phyloP scores from a whole-genome alignment of 30 jellyfish, hydroid and myxozoan genomes.

The Cassiopea xamachana region DNA sequence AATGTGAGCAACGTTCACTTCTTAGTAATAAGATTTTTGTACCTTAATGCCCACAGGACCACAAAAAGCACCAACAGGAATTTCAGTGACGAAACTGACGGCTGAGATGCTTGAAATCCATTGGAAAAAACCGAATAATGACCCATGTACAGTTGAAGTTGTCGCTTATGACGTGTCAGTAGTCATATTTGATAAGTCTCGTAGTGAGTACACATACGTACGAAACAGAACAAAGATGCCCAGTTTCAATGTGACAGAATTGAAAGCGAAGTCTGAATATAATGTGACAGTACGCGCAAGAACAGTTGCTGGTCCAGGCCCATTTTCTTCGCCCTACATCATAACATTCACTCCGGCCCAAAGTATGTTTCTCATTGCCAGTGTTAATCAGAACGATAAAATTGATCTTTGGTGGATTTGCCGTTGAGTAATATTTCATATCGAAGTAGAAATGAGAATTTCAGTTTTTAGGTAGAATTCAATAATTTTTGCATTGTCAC shows the following conservation, averaged over 20 bases:
- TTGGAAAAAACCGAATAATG: slow-evolving; percentile 81
- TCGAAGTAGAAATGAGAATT: too few relatives aligned
- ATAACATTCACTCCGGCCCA: slow-evolving; percentile 62
- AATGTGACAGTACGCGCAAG: slow-evolving; percentile 81
- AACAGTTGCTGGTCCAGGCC: slow-evolving; percentile 91
- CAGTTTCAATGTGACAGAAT: background rate
- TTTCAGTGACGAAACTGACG: slow-evolving; percentile 25
- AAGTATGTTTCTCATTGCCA: slow-evolving; percentile 23
- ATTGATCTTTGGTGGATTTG: too few relatives aligned
- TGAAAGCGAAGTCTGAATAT: slow-evolving; percentile 26
- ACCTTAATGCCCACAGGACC: slow-evolving; percentile 69
- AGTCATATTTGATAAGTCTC: slow-evolving; percentile 37
- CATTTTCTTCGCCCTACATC: slow-evolving; percentile 75
- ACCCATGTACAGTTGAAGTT: slow-evolving; percentile 66
- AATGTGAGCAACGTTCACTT: background rate
- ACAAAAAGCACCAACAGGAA: slow-evolving; percentile 74
- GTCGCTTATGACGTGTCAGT: slow-evolving; percentile 74
- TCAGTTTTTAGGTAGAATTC: too few relatives aligned
- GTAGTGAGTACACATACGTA: background rate
- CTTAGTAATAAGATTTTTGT: background rate
- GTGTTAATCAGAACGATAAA: too few relatives aligned
- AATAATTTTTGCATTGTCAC: too few relatives aligned
- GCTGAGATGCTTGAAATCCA: slow-evolving; percentile 50
- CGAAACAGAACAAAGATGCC: slow-evolving; percentile 19
- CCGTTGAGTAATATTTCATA: too few relatives aligned